phyloP scores from a whole-genome alignment of 1,140 invertebrate genomes.

The Nixonia krombeini region DNA sequence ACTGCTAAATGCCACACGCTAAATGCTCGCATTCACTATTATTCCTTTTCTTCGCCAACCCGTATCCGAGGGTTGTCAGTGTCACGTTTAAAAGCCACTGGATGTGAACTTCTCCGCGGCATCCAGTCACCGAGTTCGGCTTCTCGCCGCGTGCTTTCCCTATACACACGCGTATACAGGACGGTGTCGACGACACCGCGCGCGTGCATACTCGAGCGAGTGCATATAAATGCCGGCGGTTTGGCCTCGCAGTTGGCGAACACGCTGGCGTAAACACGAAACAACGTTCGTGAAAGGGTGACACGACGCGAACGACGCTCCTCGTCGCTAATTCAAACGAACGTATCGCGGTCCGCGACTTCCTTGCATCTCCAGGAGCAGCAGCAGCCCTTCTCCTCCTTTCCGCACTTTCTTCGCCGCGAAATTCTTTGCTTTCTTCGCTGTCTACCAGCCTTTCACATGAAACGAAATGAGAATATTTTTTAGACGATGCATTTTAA shows the following conservation, averaged over 20 bases:
- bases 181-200: no score
- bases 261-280: constrained; percentile 31
- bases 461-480: constrained; percentile 18
- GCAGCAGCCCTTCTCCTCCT: no score
- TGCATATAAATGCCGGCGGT: constrained; percentile 11
- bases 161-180: no score
- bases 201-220: constrained; percentile 26
- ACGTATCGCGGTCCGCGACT: constrained; percentile 14
- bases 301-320: constrained; percentile 8
- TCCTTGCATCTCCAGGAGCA: constrained; percentile 10
- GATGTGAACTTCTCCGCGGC: constrained; percentile 31
- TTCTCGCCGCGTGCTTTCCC: constrained; percentile 39
- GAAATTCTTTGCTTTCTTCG: constrained; percentile 24
- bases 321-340: constrained; percentile 34
- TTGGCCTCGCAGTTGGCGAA: constrained; percentile 6
- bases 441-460: neutral
- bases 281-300: constrained; percentile 26
- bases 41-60: constrained; percentile 53
- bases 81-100: constrained; percentile 50
- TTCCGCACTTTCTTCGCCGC: constrained; percentile 15
- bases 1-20: constrained; percentile 34
- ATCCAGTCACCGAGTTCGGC: constrained; percentile 37
- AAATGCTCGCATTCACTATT: constrained; percentile 47
- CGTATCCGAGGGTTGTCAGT: constrained; percentile 43
- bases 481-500: constrained; percentile 22